phyloP scores from a whole-genome alignment of 1,140 invertebrate species.

The Paraescarpia echinospica region DNA sequence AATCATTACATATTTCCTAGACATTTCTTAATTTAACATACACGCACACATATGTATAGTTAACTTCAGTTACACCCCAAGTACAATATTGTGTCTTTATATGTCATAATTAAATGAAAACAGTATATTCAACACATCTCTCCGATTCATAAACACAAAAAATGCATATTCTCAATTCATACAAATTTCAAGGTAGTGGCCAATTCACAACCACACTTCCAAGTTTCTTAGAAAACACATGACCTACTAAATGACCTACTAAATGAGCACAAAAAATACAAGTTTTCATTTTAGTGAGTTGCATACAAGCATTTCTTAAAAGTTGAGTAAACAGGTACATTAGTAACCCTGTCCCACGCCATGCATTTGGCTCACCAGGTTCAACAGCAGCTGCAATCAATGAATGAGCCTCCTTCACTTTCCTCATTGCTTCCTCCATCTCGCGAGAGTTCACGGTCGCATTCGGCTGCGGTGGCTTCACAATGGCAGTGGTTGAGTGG shows the following conservation, averaged over 20 bases:
- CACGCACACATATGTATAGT: too few relatives aligned
- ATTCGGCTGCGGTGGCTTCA: slow-evolving; percentile 85
- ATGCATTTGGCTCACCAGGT: slow-evolving; percentile 58
- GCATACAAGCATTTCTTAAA: slow-evolving; percentile 5
- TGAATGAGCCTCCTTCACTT: slow-evolving; percentile 92
- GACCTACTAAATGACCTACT: not conserved
- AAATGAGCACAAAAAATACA: slow-evolving; percentile 16
- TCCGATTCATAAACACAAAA: too few relatives aligned
- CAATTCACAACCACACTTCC: not conserved
- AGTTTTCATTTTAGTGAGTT: slow-evolving; percentile 14
- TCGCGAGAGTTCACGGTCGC: slow-evolving; percentile 85
- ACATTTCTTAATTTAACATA: too few relatives aligned
- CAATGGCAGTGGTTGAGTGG: slow-evolving; percentile 87
- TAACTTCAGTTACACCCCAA: too few relatives aligned
- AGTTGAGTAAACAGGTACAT: slow-evolving; percentile 31
- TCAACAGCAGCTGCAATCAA: slow-evolving; percentile 90
- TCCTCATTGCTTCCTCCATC: slow-evolving; percentile 95
- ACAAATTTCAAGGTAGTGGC: too few relatives aligned
- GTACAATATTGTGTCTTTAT: too few relatives aligned
- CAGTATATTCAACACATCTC: too few relatives aligned
- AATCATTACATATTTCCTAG: too few relatives aligned
- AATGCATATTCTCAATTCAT: too few relatives aligned
- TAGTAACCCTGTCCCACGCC: slow-evolving; percentile 10
- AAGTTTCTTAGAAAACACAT: not conserved
- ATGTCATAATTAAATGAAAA: too few relatives aligned